Evolutionary conservation across 2,888 invertebrate species (phyloP).

Genomic region (Meiosimyza decipiens): DNA sequence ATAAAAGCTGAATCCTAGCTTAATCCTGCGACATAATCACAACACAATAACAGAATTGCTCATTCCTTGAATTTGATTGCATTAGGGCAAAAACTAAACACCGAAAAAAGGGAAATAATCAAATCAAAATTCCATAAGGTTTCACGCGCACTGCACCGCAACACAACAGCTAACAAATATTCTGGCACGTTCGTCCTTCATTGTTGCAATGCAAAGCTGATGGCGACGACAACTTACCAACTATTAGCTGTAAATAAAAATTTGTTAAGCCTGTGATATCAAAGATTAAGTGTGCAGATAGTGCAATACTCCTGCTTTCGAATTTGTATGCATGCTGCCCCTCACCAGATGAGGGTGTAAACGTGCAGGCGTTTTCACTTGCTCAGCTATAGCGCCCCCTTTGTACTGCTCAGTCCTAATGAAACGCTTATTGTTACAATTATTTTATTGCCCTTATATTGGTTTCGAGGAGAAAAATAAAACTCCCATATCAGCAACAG

Average conservation of each 20-base stretch:
- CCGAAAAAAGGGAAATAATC: constrained; percentile 48
- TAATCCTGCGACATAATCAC: constrained; percentile 44
- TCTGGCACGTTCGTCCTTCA: constrained; percentile 25
- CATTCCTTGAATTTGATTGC: constrained; percentile 55
- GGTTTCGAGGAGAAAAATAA: not conserved
- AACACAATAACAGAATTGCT: constrained; percentile 44
- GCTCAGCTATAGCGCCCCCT: constrained; percentile 21
- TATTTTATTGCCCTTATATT: constrained; percentile 65
- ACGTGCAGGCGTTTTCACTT: constrained; percentile 34
- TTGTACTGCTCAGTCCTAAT: constrained; percentile 55
- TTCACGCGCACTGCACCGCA: constrained; percentile 12
- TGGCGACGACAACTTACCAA: constrained; percentile 49
- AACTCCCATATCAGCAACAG: not conserved
- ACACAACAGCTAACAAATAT: constrained; percentile 28
- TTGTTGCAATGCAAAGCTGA: constrained; percentile 52
- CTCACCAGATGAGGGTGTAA: constrained; percentile 13
- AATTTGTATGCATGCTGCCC: constrained; percentile 16
- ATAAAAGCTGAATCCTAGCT: constrained; percentile 24
- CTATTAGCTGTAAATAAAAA: constrained; percentile 59
- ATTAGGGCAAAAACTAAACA: constrained; percentile 50
- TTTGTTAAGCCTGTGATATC: constrained; percentile 43
- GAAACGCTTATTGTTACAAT: constrained; percentile 68
- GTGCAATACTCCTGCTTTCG: constrained; percentile 9
- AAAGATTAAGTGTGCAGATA: constrained; percentile 30
- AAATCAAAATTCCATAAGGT: constrained; percentile 51